phyloP scores from a whole-genome alignment of 2,888 invertebrate genomes.

The Chouioia cunea region DNA sequence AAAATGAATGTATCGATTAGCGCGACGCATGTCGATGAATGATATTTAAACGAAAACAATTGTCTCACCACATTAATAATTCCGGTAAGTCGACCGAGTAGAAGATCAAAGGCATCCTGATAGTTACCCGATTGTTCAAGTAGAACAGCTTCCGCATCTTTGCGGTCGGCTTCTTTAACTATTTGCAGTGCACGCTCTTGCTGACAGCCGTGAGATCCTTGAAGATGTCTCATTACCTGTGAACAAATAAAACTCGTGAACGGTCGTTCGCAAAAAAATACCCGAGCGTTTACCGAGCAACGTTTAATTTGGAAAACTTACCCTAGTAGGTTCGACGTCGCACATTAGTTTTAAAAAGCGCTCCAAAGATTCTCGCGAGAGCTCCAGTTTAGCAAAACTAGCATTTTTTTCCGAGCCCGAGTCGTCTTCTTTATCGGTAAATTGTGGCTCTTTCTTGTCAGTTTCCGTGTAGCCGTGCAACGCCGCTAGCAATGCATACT shows the following conservation, averaged over 20 bases:
- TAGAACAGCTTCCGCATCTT: conserved; percentile 79
- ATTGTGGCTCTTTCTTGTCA: conserved; percentile 55
- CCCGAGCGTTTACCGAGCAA: not conserved
- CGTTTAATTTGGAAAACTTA: conserved; percentile 46
- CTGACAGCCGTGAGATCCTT: conserved; percentile 70
- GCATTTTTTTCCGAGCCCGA: conserved; percentile 3
- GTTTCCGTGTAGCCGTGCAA: conserved; percentile 51
- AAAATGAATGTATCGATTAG: no score
- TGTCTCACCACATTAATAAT: conserved; percentile 43
- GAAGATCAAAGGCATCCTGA: conserved; percentile 77
- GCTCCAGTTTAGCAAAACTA: conserved; percentile 53
- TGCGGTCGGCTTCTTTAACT: conserved; percentile 74
- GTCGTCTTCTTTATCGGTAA: conserved; percentile 46
- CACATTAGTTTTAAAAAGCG: conserved; percentile 66
- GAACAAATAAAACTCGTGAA: not conserved
- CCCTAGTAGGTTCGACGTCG: conserved; percentile 60
- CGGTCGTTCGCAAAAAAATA: not conserved
- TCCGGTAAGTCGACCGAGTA: conserved; percentile 66
- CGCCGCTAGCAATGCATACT: conserved; percentile 59
- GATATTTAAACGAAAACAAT: no score
- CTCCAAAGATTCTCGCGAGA: conserved; percentile 62
- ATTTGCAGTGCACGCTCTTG: conserved; percentile 76
- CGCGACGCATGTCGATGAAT: no score
- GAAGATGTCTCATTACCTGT: conserved; percentile 61
- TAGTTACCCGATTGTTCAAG: conserved; percentile 83